phyloP scores from a whole-genome alignment of 2,113 vertebrate genomes.

The Chrysochloris asiatica region DNA sequence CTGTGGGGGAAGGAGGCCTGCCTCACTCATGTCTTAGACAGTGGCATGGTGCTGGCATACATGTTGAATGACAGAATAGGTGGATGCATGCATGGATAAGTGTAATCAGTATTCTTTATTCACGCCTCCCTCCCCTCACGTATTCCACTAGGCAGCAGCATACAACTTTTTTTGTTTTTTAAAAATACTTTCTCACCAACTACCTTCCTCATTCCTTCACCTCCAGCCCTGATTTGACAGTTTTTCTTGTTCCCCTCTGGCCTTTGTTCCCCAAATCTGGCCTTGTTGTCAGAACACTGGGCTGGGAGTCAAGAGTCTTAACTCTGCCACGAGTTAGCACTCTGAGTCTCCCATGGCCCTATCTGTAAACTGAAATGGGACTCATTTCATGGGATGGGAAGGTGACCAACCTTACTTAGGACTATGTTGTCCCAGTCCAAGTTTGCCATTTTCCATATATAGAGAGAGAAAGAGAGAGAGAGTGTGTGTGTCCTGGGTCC shows the following conservation, averaged over 20 bases:
- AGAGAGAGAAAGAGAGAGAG: too few species aligned
- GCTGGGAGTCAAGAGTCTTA: background rate
- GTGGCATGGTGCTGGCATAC: background rate
- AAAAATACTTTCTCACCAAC: background rate
- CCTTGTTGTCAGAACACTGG: background rate
- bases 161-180: background rate
- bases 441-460: background rate
- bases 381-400: background rate
- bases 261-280: background rate
- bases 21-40: background rate
- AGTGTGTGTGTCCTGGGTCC: too few species aligned
- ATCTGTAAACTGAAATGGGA: background rate
- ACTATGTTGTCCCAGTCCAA: background rate
- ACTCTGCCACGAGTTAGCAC: background rate
- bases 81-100: background rate
- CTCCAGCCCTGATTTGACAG: background rate
- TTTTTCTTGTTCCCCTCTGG: background rate
- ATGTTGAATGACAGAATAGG: too few species aligned
- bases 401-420: background rate
- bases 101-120: too few species aligned
- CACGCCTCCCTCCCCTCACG: background rate
- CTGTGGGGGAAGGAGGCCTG: background rate
- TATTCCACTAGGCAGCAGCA: background rate
- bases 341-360: background rate
- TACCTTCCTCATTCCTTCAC: background rate